phyloP scores from a whole-genome alignment of 2,797 vertebrate species.

The Toxotes lorentzi region DNA sequence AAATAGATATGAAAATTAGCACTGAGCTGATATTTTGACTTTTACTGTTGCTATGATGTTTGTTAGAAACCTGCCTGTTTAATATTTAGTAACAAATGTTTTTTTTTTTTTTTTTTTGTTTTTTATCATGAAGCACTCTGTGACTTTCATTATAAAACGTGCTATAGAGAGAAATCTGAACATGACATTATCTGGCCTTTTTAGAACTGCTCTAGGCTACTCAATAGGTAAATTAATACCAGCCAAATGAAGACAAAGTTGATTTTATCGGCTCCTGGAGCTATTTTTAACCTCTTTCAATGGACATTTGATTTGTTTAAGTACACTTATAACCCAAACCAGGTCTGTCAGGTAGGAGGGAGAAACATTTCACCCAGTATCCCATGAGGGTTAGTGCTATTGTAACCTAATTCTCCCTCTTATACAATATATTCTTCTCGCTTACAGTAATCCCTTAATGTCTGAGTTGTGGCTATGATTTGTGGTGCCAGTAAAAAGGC shows the following conservation, averaged over 20 bases:
- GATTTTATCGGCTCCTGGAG: neutral
- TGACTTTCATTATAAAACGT: neutral
- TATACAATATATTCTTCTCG: neutral
- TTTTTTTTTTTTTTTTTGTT: too few relatives aligned
- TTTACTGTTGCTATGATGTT: neutral
- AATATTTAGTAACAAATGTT: neutral
- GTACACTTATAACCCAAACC: neutral
- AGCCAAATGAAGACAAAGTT: neutral
- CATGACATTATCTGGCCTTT: neutral
- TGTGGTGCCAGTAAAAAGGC: conserved; percentile 29
- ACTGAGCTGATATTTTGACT: neutral
- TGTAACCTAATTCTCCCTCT: neutral
- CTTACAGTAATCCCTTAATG: conserved; percentile 8
- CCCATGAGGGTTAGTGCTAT: neutral
- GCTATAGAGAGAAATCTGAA: neutral
- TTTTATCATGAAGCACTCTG: neutral
- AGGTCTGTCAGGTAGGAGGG: neutral
- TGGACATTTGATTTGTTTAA: neutral
- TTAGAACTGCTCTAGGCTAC: neutral
- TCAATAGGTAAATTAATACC: neutral
- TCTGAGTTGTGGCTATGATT: conserved; percentile 8
- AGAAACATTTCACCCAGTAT: neutral
- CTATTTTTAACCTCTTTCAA: neutral
- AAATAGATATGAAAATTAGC: neutral
- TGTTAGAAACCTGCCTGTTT: neutral